These are phyloP conservation scores for Myiotriccus ornatus DNA, from an alignment of 2,797 vertebrate genomes.

Conservation along the genomic window DNA sequence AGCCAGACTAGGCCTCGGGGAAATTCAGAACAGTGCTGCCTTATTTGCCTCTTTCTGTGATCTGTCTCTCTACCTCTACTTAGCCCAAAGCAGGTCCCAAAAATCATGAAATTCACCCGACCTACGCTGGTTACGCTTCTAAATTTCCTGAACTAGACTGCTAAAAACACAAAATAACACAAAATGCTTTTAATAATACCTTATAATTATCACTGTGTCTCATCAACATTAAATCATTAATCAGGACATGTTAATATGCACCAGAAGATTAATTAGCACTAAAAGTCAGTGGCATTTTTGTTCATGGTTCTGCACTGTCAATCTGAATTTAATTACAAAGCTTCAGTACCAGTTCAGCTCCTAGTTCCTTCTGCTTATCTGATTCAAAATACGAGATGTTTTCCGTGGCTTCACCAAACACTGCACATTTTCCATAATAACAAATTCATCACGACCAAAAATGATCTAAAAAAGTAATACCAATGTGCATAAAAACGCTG, in stretches of 20 bases:
- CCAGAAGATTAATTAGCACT: constrained; percentile 8
- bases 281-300: background rate
- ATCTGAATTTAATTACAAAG: background rate
- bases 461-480: background rate
- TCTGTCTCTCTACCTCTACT: background rate
- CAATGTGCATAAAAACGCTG: background rate
- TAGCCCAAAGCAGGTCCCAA: background rate
- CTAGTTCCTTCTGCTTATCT: background rate
- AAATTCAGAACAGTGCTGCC: background rate
- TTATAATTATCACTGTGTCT: background rate
- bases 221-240: background rate
- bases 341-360: background rate
- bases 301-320: background rate
- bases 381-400: background rate
- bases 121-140: background rate
- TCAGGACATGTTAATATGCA: background rate
- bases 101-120: background rate
- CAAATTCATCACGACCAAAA: background rate
- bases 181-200: background rate
- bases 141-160: background rate
- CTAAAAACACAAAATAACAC: background rate
- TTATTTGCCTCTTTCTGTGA: background rate
- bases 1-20: background rate
- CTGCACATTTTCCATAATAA: background rate
- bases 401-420: background rate